Conservation (phyloP, 2,888 invertebrate genomes). For the Sarcophaga subvicina region DNA sequence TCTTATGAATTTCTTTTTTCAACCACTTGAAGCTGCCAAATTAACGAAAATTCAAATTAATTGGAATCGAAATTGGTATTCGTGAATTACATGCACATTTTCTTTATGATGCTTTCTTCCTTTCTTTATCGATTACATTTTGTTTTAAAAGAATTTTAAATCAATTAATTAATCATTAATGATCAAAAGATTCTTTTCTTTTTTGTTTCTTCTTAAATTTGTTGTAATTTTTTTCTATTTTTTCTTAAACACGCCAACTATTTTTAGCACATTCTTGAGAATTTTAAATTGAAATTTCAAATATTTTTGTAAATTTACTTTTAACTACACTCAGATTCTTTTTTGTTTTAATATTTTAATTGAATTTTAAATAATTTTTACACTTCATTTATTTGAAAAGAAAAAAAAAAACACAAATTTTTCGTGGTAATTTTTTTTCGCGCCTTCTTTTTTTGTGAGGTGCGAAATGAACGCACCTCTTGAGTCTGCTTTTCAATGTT, state of each 20-base stretch:
- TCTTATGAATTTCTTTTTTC: neutral
- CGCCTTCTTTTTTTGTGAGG: neutral
- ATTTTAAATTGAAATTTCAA: conserved; percentile 14
- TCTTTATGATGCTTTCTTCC: neutral
- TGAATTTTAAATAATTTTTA: conserved; percentile 8
- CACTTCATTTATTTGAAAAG: neutral
- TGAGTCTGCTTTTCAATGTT: neutral
- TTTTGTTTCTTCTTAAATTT: neutral
- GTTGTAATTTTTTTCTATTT: conserved; percentile 6
- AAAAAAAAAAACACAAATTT: neutral
- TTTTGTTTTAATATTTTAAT: neutral
- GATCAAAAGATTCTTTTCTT: conserved; percentile 26
- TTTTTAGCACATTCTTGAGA: neutral
- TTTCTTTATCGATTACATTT: neutral
- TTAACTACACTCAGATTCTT: neutral
- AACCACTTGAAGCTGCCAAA: conserved; percentile 52
- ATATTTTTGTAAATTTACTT: neutral
- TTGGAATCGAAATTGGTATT: conserved; percentile 17
- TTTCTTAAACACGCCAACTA: neutral
- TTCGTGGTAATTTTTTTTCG: conserved; percentile 1
- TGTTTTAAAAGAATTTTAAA: conserved; percentile 11
- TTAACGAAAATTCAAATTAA: conserved; percentile 11
- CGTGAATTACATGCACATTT: conserved; percentile 8
- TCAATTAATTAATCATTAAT: conserved; percentile 40
- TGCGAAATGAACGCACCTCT: conserved; percentile 3